phyloP scores from a whole-genome alignment of 2,888 invertebrate species.

The Seira musarum region DNA sequence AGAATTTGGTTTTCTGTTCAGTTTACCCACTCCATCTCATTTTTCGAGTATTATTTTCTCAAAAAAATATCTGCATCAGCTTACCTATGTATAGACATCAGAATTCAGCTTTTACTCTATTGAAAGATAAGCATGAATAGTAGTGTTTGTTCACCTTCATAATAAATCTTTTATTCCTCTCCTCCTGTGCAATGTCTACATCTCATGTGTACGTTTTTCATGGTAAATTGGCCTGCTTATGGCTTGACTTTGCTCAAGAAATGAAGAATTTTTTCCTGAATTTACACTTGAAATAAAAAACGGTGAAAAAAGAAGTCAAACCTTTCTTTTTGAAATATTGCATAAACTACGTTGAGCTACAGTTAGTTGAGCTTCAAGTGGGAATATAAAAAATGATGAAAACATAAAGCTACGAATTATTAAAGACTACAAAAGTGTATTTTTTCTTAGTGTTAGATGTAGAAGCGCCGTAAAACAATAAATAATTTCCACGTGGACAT shows the following conservation, averaged over 20 bases:
- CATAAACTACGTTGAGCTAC: background rate
- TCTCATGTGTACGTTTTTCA: background rate
- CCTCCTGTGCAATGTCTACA: background rate
- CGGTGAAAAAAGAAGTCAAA: background rate
- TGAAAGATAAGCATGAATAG: slow-evolving; percentile 18
- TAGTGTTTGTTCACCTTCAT: slow-evolving; percentile 21
- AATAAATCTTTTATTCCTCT: slow-evolving; percentile 30
- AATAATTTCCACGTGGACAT: slow-evolving; percentile 12
- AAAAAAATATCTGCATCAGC: background rate
- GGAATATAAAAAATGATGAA: background rate
- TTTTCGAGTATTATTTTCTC: background rate
- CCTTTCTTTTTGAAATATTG: background rate
- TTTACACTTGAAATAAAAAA: background rate
- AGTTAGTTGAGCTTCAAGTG: background rate
- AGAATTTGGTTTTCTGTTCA: background rate
- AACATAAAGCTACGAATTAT: slow-evolving; percentile 3
- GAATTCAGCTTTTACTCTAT: background rate
- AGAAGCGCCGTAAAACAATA: slow-evolving; percentile 3
- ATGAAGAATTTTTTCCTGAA: slow-evolving; percentile 4
- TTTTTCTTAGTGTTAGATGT: background rate
- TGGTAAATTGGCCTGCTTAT: background rate
- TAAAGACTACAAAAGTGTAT: background rate
- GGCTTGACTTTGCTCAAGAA: background rate
- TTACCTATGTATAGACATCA: too few relatives aligned
- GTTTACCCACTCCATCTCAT: slow-evolving; percentile 31